Conservation (phyloP, 2,113 vertebrate genomes). For the Chrysochloris asiatica region DNA sequence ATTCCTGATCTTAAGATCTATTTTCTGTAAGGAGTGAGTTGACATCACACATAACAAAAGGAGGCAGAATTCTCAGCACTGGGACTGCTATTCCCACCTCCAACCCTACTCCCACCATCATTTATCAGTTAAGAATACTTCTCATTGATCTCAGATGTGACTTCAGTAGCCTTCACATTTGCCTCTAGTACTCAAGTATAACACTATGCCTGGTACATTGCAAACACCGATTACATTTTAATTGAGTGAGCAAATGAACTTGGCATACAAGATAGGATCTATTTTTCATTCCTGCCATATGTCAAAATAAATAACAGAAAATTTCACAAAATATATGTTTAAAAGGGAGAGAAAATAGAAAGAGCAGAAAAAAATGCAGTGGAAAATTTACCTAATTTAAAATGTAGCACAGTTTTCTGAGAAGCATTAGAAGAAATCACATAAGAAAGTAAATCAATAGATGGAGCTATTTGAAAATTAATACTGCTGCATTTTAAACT, state of each 20-base stretch:
- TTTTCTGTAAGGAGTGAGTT: neutral
- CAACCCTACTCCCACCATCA: neutral
- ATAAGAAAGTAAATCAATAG: constrained; percentile 10
- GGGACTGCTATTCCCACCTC: neutral
- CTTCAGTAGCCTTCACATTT: neutral
- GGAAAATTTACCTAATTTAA: constrained; percentile 23
- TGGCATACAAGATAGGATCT: neutral
- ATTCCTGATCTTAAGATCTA: neutral
- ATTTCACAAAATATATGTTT: constrained; percentile 6
- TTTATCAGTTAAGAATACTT: neutral
- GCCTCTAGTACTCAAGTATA: neutral
- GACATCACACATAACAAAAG: neutral
- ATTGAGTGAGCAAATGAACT: neutral
- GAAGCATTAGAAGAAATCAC: constrained; percentile 28
- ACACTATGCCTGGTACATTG: neutral
- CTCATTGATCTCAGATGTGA: neutral
- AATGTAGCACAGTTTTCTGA: neutral
- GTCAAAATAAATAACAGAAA: constrained; percentile 12
- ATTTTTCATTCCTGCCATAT: neutral
- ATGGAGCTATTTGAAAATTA: constrained; percentile 10
- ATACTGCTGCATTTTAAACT: neutral
- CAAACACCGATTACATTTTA: neutral
- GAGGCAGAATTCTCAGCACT: no score
- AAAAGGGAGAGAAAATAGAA: neutral
- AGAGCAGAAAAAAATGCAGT: neutral